Evolutionary conservation across 2,113 vertebrate genomes (phyloP), one percentile per base, ranked within the genome.

Genomic region (Xenopus borealis): DNA sequence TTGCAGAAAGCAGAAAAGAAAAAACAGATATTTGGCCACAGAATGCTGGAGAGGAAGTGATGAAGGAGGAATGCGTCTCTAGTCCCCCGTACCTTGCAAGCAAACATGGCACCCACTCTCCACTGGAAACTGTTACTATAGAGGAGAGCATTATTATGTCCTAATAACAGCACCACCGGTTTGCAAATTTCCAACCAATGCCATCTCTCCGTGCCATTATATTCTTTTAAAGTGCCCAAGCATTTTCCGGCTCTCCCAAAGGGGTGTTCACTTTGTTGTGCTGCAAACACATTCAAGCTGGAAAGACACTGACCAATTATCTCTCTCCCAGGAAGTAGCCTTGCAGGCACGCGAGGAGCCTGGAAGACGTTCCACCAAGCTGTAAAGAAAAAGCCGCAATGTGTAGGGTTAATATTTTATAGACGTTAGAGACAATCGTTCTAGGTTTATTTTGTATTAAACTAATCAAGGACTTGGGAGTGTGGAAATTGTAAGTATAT

Each of bases 371-470:
- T 3, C 1, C 18, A 19, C 71, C 9, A 4, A 10, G 2, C 6
- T 0, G 7, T 1, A 1, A 30, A 0, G 1, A 61, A 12, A 46
- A 14, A 16, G 18, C 10, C 50, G 58, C 11, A 0, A 40, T 19
- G 19, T 57, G 66, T 14, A 17, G 66, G 57, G 64, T 55, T 58
- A 62, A 20, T 69, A 63, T 50, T 63, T 69, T 52, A 69, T 69
- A 75, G 66, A 20, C 52, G 23, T 16, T 58, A 66, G 46, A 74
- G 52, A 68, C 7, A 59, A 23, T 11, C 18, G n/a, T 14, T 67
- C 18, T 61, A 69, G 62, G 72, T 69, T 68, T 75, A 69, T 75
- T 75, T 75, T 69, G 13, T 69, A 76, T 62, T 75, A 75, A 69
- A 45, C 72, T 52, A 69, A 75, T 76, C 46, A 27, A 23, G n/a